A percentile compares a stretch with the other conserved stretches of the same genome.
Evolutionary conservation across 2,797 vertebrate genomes (phyloP).

Genomic region (Xyrichtys novacula): DNA sequence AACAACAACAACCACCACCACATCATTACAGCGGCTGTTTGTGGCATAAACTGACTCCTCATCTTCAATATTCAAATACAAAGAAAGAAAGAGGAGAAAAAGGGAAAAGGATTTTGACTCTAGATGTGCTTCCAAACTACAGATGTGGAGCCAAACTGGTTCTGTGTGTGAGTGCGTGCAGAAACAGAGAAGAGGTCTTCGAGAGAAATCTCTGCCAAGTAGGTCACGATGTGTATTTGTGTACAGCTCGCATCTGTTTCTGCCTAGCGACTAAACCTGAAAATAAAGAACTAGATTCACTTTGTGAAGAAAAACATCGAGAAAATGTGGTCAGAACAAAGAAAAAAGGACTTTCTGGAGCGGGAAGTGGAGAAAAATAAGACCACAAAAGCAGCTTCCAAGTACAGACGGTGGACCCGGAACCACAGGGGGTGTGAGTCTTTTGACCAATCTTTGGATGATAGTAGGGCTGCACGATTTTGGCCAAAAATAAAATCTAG

Average conservation of each 20-base stretch:
- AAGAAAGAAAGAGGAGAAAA: background rate
- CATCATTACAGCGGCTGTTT: background rate
- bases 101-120: background rate
- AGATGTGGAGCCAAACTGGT: background rate
- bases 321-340: too few species aligned
- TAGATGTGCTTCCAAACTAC: background rate
- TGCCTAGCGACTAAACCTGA: background rate
- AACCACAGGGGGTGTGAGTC: too few species aligned
- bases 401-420: too few species aligned
- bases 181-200: background rate
- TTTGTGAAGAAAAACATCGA: background rate
- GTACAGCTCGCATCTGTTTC: background rate
- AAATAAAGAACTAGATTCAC: background rate
- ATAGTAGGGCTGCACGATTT: too few species aligned
- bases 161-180: background rate
- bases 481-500: too few species aligned
- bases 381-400: too few species aligned
- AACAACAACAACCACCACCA: too few species aligned
- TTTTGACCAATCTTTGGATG: too few species aligned
- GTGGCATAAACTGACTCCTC: background rate
- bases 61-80: background rate
- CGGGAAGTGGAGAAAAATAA: too few species aligned
- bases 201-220: background rate
- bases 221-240: background rate
- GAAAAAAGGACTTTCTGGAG: too few species aligned